Conservation (phyloP, 2,888 invertebrate species). For the Pegoplata infirma region DNA sequence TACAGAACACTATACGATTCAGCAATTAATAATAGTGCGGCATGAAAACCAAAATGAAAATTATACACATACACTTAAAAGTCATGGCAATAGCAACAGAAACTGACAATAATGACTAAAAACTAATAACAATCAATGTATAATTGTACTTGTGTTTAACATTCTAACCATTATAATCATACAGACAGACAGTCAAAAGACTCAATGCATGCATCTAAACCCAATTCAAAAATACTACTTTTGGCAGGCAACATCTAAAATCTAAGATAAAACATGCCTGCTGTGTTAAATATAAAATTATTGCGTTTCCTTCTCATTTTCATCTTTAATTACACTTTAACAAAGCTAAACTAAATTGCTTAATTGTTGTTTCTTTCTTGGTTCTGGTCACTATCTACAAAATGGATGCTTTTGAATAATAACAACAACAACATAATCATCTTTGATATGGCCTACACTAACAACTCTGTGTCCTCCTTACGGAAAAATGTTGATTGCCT, state of each 20-base stretch:
- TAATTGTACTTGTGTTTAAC: background rate
- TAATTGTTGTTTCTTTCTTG: constrained; percentile 45
- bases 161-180: constrained; percentile 8
- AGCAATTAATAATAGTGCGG: constrained; percentile 3
- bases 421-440: constrained; percentile 10
- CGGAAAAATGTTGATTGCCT: constrained; percentile 21
- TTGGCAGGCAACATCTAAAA: no score
- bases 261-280: no score
- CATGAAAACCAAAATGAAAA: constrained; percentile 17
- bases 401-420: background rate
- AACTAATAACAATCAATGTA: background rate
- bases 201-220: background rate
- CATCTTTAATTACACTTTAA: background rate
- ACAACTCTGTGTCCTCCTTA: background rate
- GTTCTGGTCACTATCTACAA: no score
- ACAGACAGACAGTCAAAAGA: background rate
- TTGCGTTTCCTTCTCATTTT: no score
- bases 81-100: background rate
- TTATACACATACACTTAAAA: background rate
- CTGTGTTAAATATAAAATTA: no score
- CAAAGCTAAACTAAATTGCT: constrained; percentile 8
- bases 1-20: no score
- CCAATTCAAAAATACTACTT: no score
- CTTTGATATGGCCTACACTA: constrained; percentile 2
- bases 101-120: no score